Conservation (phyloP, 2,797 vertebrate genomes). For the Xyrichtys novacula region DNA sequence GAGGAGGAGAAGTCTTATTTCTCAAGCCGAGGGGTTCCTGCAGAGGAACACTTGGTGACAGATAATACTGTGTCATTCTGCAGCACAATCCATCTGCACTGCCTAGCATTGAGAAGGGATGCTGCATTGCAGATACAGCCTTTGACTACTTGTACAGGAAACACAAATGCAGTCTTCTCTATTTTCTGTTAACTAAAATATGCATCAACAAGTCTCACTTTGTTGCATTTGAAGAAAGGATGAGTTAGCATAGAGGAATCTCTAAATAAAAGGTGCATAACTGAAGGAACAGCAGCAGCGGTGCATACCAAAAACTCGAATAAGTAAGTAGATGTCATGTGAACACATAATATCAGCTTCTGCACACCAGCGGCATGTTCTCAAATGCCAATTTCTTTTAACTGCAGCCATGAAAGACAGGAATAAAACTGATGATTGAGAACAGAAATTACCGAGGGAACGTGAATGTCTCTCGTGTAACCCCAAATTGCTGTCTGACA, state of each 20-base stretch:
- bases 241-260: constrained; percentile 14
- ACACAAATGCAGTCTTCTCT: constrained; percentile 54
- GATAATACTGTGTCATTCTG: constrained; percentile 81
- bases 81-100: constrained; percentile 78
- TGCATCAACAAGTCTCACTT: constrained; percentile 70
- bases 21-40: constrained; percentile 65
- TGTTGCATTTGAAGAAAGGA: not conserved
- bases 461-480: constrained; percentile 44
- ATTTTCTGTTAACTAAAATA: constrained; percentile 27
- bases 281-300: constrained; percentile 20
- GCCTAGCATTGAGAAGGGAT: constrained; percentile 70
- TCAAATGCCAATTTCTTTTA: constrained; percentile 24
- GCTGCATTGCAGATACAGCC: constrained; percentile 82
- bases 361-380: constrained; percentile 20
- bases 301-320: constrained; percentile 19
- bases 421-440: constrained; percentile 38
- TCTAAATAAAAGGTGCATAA: not conserved
- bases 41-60: constrained; percentile 69
- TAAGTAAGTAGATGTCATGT: constrained; percentile 23
- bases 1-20: constrained; percentile 54
- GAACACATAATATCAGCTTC: constrained; percentile 37
- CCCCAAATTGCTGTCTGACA: constrained; percentile 41
- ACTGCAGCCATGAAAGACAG: constrained; percentile 29
- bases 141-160: constrained; percentile 59
- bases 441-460: constrained; percentile 37